Base-by-base conservation (phyloP, 1,140 invertebrate species). In the Elymnias hypermnestra region DNA sequence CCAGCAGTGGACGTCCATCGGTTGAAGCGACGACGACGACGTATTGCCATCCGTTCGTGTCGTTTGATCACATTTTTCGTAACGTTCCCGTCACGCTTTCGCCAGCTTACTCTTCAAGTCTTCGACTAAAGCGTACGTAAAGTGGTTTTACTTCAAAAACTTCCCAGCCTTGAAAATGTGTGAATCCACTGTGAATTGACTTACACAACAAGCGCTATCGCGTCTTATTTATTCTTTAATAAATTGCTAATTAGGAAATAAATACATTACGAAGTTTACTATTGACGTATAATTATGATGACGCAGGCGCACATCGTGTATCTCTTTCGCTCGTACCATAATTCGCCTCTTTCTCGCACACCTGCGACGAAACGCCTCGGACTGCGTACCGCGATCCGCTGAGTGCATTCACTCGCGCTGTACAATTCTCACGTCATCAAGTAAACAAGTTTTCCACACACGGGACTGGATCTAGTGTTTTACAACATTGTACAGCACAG, bases 341-440 rank as follows among this genome's bases (percentile, higher is more conserved):
- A 44, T 40, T 29, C 23, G 28, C 45, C 23, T 68, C 63, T 67
- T 60, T 31, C 50, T 67, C 68, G 15, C 59, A 25, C 63, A 40
- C 35, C 25, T 36, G 44, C 55, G 63, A 71, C 59, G 70, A 64
- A 63, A 68, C 49, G n/a, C n/a, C n/a, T n/a, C n/a, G n/a, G n/a
- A n/a, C n/a, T n/a, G n/a, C n/a, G n/a, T n/a, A n/a, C 51, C 63
- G 67, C 65, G 57, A 63, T 54, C 40, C 33, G 9, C 51, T 14
- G 56, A 74, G 68, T 82, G 72, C 76, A 75, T 77, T 77, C 73
- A 77, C 75, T 79, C 60, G 44, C 40, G 51, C 41, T 45, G 46
- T 50, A 35, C 36, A 52, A 47, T 33, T 42, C 31, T 50, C 49
- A 40, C 53, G 57, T 55, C 55, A 56, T 50, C 53, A 59, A 55